Evolutionary conservation across 2,888 invertebrate genomes (phyloP), one percentile per base, ranked within the genome.

Genomic region (Dolichopus griseipennis): DNA sequence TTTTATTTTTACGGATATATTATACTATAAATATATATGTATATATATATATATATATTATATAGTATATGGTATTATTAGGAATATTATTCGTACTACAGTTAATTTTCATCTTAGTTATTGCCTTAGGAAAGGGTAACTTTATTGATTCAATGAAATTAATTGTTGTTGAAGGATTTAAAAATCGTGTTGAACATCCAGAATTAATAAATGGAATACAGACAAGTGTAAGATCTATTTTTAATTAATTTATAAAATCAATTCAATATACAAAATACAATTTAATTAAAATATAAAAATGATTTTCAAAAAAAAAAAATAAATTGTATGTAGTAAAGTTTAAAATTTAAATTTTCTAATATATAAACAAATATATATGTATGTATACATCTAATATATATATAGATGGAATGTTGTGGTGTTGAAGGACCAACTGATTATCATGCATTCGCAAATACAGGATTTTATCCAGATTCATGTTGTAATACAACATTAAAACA

Each of bases 401-500:
- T 21, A 1, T 69, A 77, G 77, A 72, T 76, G 66, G 74, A 78
- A 41, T 78, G 80, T 66, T 81, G 82, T 70, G 80, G 80, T 64
- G 68, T 71, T 21, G 70, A 70, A 20, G 76, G 78, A 7, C 61
- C 73, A 4, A 4, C 66, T 3, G 79, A 81, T 70, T 80, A 78
- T 69, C 0, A 52, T 52, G 52, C 52, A 15, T 52, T 52, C 18
- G 52, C 52, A 12, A 52, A 52, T 52, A 52, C 52, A 52, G 52
- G 52, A 52, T 52, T 52, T n/a, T 52, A 52, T 52, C 52, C 52
- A 52, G 52, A 52, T 52, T 52, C 52, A 52, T 52, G 52, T 52
- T 52, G 52, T 52, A n/a, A 52, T 52, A 9, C 52, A 18, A 15
- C 9, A 18, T 52, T 18, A 18, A 52, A 52, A 52, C 52, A 52